Conservation (phyloP, 2,113 vertebrate species). For the Perca schrenkii region DNA sequence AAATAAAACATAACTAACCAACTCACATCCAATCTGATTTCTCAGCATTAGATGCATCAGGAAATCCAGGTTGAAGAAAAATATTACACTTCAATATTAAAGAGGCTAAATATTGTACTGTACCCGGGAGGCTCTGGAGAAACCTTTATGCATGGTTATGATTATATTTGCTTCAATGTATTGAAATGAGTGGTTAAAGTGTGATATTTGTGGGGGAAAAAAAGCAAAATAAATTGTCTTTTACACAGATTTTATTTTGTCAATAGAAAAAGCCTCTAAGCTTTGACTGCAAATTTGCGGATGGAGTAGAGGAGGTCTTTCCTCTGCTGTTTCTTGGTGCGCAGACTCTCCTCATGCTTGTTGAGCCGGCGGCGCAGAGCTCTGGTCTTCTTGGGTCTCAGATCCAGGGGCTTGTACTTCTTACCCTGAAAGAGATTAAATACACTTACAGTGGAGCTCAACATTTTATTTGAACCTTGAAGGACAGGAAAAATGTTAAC, state of each 20-base stretch:
- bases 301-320: conserved; percentile 92
- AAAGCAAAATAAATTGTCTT: background rate
- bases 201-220: background rate
- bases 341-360: conserved; percentile 92
- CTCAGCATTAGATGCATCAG: too few species aligned
- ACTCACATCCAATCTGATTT: too few species aligned
- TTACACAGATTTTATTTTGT: conserved; percentile 81
- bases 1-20: too few species aligned
- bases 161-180: too few species aligned
- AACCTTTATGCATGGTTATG: background rate
- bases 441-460: background rate
- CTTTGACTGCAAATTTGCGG: conserved; percentile 96
- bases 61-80: too few species aligned
- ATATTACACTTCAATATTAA: too few species aligned
- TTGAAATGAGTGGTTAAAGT: background rate
- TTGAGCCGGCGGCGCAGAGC: conserved; percentile 94
- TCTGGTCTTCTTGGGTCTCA: conserved; percentile 98
- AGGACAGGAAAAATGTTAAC: background rate
- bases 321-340: conserved; percentile 96
- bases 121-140: background rate
- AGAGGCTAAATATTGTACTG: too few species aligned
- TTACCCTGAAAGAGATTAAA: conserved; percentile 86
- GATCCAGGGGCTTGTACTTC: conserved; percentile 97
- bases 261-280: conserved; percentile 82
- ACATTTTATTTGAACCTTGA: background rate